Evolutionary conservation across 2,797 vertebrate species (phyloP), one percentile per base, ranked within the genome.

Genomic region (Crenichthys baileyi): DNA sequence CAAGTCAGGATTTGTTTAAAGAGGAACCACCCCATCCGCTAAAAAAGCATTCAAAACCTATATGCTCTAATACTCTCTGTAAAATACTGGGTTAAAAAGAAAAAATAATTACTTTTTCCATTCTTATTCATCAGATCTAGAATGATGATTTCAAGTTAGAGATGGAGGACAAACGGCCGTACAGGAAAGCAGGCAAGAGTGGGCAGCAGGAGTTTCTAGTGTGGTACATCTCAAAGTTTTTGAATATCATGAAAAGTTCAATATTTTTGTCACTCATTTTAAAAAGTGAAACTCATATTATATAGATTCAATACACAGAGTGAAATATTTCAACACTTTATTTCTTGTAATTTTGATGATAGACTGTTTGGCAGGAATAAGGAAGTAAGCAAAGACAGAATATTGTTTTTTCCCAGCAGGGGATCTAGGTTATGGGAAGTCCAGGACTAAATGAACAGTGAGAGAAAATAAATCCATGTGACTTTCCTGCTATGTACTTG

Each of bases 11-110:
- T 80, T 85, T 88, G 86, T 77, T 58, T 29, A 67, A 82, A 73
- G 55, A 82, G 73, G 72, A 84, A 75, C 13, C 58, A 82, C 90
- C 90, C 83, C 92, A 86, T 87, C 91, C 87, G 88, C 70, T 75
- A 84, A 83, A 83, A 89, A 90, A 88, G 4, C 36, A 91, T 77
- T 84, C 79, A 83, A 78, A 85, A 53, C 11, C 63, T 39, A 41
- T 73, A 77, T 84, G 9, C 70, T 60, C 8, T 2, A 0, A 46
- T 78, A 65, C 81, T 67, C 73, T 87, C 84, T 90, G 77, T 80
- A 73, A 87, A 41, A 36, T 46, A 46, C 36, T 65, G 36, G 31
- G 63, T 80, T 61, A 44, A 71, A 16, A 51, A 39, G 36, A 77
- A 15, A 29, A 63, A 72, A 31, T 7, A 41, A 70, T 12, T 4